Conservation (phyloP, 23 tunicate genomes). For the Halocynthia aurantium region DNA sequence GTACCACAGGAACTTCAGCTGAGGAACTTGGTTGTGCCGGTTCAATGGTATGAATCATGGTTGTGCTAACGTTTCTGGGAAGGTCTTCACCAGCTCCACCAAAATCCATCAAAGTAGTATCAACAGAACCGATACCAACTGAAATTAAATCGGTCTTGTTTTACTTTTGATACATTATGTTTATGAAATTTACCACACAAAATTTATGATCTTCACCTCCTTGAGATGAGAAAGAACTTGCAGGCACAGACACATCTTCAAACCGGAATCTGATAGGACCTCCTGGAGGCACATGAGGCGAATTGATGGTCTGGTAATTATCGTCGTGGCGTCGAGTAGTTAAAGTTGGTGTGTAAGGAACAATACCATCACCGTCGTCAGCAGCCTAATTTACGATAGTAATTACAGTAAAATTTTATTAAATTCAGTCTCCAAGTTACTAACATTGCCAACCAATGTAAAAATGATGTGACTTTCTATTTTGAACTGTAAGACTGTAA, state of each 20-base stretch:
- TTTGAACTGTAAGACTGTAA: neutral
- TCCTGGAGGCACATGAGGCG: slow-evolving; percentile 76
- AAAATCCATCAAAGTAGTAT: slow-evolving; percentile 76
- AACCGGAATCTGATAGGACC: slow-evolving; percentile 59
- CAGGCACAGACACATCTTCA: slow-evolving; percentile 59
- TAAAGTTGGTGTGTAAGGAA: slow-evolving; percentile 87
- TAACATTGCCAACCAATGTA: too few relatives aligned
- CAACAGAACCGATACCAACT: slow-evolving; percentile 54
- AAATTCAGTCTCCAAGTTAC: too few relatives aligned
- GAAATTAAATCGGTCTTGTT: too few relatives aligned
- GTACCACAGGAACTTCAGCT: neutral
- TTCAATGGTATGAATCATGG: too few relatives aligned
- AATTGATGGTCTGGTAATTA: slow-evolving; percentile 64
- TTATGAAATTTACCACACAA: too few relatives aligned
- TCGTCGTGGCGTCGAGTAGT: slow-evolving; percentile 64
- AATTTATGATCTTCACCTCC: neutral
- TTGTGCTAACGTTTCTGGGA: too few relatives aligned
- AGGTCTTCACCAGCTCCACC: slow-evolving; percentile 39
- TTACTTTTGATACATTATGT: too few relatives aligned
- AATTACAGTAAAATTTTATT: too few relatives aligned
- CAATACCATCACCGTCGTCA: slow-evolving; percentile 81
- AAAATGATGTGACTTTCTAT: too few relatives aligned
- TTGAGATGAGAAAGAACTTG: slow-evolving; percentile 22
- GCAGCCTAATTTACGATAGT: slow-evolving; percentile 11
- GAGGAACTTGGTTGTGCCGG: too few relatives aligned